Base-by-base conservation (phyloP, 2,888 invertebrate genomes). In the Rhagonycha lutea region DNA sequence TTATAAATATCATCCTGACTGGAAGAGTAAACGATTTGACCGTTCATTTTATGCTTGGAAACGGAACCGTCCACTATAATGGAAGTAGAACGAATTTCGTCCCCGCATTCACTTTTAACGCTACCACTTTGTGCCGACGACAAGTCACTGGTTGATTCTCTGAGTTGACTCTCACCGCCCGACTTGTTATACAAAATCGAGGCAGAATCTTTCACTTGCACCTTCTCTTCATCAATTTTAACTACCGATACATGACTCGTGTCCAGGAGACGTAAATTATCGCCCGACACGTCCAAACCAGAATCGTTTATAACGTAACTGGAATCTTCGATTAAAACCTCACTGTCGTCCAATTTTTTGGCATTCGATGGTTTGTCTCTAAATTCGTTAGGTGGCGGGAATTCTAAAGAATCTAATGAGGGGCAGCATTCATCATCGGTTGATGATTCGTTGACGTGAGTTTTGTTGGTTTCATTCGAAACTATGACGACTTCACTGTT, bases 191-290 rank as follows among this genome's bases (percentile, higher is more conserved):
- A 85, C 77, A 87, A 77, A 80, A 86, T 86, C 1, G 86, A 85
- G 4, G 87, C 87, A 4, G 94, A 94, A 87, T 95, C 95, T 81
- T 93, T 92, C 7, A 92, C 92, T 85, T 92, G 92, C 28, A 94
- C 93, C 78, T 89, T 89, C 83, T 94, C 94, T 83, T 94, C 93
- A 70, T 96, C 96, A 14, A 97, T 96, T 28, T 95, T 95, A 78
- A 97, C 96, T 75, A 97, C 96, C 0, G 96, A 96, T 73, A 97
- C 96, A 88, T 97, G 96, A 85, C 96, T 96, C 80, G 95, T 96
- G 87, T 96, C 96, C 86, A 92, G 83, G 26, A 89, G 81, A 67
- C 85, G 82, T 23, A 89, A 88, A 80, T 86, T 89, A 74, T 90
- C 85, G 24, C 84, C 85, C 2, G 86, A 85, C 28, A 91, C 91